Conservation (phyloP, 2,797 vertebrate genomes). For the Eidolon dupreanum region DNA sequence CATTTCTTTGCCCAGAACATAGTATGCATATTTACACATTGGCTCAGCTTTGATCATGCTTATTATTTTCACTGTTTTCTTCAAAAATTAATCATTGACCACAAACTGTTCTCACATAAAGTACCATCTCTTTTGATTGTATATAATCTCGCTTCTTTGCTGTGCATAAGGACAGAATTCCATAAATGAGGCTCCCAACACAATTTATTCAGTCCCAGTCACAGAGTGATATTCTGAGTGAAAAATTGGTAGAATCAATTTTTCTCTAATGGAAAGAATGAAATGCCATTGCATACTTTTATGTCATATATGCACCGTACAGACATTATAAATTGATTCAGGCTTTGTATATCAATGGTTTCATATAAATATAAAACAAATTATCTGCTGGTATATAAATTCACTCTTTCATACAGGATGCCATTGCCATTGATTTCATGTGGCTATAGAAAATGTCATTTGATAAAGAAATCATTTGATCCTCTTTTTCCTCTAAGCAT, state of each 20-base stretch:
- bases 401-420: background rate
- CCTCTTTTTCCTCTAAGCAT: background rate
- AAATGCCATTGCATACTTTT: background rate
- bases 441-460: background rate
- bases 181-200: background rate
- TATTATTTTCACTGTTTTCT: background rate
- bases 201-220: background rate
- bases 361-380: background rate
- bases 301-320: too few relatives aligned
- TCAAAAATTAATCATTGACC: background rate
- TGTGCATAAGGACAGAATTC: background rate
- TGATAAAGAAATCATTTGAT: background rate
- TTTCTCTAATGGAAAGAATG: background rate
- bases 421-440: background rate
- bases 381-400: background rate
- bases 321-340: background rate
- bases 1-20: background rate
- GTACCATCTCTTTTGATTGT: background rate
- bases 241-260: background rate
- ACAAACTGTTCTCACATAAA: background rate
- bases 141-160: background rate
- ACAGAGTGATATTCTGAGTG: background rate
- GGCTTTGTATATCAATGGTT: background rate
- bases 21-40: background rate
- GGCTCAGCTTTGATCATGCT: background rate